Evolutionary conservation across 2,797 vertebrate species (phyloP).

Genomic region (Anableps anableps): DNA sequence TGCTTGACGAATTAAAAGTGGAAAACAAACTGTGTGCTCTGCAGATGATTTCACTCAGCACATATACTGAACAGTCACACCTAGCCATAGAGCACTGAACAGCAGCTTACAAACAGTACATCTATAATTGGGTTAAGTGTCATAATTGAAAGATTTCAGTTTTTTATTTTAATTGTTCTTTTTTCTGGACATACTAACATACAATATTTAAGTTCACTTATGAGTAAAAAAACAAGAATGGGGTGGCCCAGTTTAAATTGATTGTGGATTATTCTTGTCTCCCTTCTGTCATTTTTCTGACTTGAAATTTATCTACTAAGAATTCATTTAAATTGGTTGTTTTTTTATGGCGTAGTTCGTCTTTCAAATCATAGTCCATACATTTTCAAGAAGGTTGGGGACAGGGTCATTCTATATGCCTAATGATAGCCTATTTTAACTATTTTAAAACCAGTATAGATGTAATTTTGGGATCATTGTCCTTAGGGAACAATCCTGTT

Average conservation of each 20-base stretch:
- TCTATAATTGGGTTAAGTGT: background rate
- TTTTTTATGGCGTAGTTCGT: background rate
- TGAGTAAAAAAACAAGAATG: background rate
- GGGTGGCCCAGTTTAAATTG: background rate
- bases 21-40: slow-evolving; percentile 55
- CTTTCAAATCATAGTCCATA: background rate
- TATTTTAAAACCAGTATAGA: background rate
- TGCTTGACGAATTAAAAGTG: slow-evolving; percentile 58
- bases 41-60: slow-evolving; percentile 56
- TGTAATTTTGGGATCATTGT: background rate
- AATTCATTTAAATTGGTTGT: background rate
- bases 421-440: background rate
- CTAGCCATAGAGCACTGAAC: background rate
- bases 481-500: background rate
- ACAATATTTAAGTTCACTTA: background rate
- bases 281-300: background rate
- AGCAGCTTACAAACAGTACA: background rate
- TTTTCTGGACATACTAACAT: background rate
- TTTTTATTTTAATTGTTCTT: background rate
- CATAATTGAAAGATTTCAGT: background rate
- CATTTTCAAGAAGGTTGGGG: background rate
- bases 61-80: slow-evolving; percentile 23
- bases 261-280: background rate
- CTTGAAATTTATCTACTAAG: background rate
- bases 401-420: background rate